These are phyloP conservation scores for Dysdera silvatica DNA, from an alignment of 1,140 invertebrate genomes.

Conservation along the genomic window DNA sequence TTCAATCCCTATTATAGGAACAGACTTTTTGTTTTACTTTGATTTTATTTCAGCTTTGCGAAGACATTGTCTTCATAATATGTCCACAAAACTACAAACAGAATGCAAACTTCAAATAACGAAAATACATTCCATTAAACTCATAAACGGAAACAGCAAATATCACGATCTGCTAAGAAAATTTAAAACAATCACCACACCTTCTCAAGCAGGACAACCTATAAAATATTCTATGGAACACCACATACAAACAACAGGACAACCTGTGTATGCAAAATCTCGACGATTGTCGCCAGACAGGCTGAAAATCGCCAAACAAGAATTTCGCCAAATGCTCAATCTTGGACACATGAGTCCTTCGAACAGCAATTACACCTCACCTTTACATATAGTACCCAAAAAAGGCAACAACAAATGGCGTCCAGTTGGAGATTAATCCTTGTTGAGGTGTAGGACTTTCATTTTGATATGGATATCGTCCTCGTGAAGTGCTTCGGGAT, in stretches of 20 bases:
- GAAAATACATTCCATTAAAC: neutral
- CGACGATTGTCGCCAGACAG: constrained; percentile 12
- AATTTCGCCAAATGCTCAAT: too few species aligned
- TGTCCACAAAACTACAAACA: neutral
- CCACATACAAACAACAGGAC: constrained; percentile 22
- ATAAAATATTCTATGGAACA: constrained; percentile 20
- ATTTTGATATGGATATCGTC: too few species aligned
- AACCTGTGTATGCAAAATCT: constrained; percentile 11
- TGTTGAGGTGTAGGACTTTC: too few species aligned
- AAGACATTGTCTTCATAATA: neutral
- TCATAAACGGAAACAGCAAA: neutral
- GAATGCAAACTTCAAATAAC: neutral
- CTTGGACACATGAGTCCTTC: too few species aligned
- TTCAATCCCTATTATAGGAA: constrained; percentile 10
- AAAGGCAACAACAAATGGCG: too few species aligned
- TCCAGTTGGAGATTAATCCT: too few species aligned
- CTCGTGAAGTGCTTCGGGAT: too few species aligned
- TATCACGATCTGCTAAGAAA: constrained; percentile 4
- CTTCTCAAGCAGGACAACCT: neutral
- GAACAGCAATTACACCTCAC: too few species aligned
- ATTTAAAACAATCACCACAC: neutral
- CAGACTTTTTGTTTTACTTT: constrained; percentile 27
- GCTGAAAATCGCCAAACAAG: constrained; percentile 22
- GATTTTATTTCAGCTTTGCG: constrained; percentile 2
- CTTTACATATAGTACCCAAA: too few species aligned